A percentile compares a stretch with the other conserved stretches of the same genome.
Evolutionary conservation across 2,113 vertebrate species (phyloP).

Genomic region (Anhinga rufa): DNA sequence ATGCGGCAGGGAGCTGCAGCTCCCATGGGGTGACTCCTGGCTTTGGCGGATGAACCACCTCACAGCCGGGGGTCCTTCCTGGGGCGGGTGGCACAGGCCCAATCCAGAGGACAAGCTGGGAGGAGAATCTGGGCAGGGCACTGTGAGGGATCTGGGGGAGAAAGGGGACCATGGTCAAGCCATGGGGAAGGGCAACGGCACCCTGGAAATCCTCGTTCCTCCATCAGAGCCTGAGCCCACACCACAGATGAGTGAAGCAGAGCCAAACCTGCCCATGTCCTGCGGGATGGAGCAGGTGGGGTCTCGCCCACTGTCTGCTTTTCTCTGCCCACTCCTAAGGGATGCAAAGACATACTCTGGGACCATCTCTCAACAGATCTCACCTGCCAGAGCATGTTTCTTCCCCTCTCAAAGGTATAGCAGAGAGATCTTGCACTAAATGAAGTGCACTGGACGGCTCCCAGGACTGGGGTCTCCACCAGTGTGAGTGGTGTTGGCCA

Average conservation of each 20-base stretch:
- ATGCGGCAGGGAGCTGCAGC: fast-evolving
- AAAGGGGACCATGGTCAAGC: not conserved
- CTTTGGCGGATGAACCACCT: not conserved
- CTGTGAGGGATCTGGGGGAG: not conserved
- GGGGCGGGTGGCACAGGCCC: not conserved
- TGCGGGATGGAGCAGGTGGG: not conserved
- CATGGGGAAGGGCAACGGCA: not conserved
- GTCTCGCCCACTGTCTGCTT: not conserved
- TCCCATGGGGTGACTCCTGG: not conserved
- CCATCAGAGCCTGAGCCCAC: not conserved
- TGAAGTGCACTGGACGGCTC: not conserved
- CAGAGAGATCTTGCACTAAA: not conserved
- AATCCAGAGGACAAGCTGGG: fast-evolving
- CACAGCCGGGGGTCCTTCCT: not conserved
- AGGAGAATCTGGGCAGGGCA: not conserved
- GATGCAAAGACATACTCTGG: not conserved
- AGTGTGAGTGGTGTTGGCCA: fast-evolving
- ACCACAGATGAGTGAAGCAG: not conserved
- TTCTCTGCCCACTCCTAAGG: not conserved
- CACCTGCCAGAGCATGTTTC: not conserved
- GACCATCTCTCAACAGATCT: not conserved
- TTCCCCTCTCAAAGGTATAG: not conserved
- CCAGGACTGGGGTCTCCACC: not conserved
- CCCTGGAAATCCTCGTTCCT: not conserved
- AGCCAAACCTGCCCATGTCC: not conserved